phyloP scores from a whole-genome alignment of 2,888 invertebrate species.

The Phalera bucephala region DNA sequence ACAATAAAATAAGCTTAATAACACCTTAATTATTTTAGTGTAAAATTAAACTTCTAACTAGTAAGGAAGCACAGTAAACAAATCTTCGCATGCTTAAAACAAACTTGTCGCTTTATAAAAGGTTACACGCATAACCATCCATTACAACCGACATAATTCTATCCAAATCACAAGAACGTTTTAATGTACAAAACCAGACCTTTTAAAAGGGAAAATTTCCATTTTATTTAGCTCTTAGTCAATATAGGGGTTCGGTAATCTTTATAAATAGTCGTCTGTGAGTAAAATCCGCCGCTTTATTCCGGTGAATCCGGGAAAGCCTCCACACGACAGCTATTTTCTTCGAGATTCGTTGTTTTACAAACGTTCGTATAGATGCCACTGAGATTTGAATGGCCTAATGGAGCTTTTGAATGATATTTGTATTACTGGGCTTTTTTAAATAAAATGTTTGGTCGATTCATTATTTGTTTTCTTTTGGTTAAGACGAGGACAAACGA shows the following conservation, averaged over 20 bases:
- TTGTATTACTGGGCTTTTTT: no score
- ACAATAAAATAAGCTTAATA: no score
- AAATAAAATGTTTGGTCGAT: no score
- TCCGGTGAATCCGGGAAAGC: slow-evolving; percentile 11
- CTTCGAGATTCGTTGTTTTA: slow-evolving; percentile 15
- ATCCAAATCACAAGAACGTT: not conserved
- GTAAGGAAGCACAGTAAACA: no score
- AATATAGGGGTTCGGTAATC: slow-evolving; percentile 22
- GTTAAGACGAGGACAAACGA: no score
- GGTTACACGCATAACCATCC: not conserved
- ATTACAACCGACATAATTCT: not conserved
- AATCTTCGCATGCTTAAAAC: not conserved
- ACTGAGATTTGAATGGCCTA: slow-evolving; percentile 12
- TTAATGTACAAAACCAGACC: not conserved
- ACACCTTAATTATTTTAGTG: no score
- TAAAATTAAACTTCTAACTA: no score
- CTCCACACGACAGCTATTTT: slow-evolving; percentile 15
- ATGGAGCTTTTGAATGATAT: no score
- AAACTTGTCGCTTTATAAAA: not conserved
- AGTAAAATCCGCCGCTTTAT: slow-evolving; percentile 16
- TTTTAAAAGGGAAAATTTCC: slow-evolving; percentile 9
- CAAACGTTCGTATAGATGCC: slow-evolving; percentile 9
- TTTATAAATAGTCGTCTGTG: slow-evolving; percentile 25
- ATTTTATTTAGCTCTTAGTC: slow-evolving; percentile 18
- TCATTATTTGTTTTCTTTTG: no score